Evolutionary conservation across 2,113 vertebrate species (phyloP).

Genomic region (Catagonus wagneri): DNA sequence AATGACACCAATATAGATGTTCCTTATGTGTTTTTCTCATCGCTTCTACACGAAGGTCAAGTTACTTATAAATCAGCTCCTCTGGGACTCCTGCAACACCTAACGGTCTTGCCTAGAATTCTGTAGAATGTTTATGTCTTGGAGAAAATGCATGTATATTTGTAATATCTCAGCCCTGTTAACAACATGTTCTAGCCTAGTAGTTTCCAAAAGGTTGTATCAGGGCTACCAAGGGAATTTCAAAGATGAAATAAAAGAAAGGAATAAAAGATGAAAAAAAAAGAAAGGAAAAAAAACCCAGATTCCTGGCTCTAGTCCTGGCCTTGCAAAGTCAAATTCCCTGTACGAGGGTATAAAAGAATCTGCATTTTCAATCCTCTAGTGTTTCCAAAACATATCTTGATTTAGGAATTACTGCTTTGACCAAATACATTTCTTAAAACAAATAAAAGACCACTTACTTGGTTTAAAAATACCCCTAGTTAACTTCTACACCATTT

Average conservation of each 20-base stretch:
- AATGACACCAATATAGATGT: background rate
- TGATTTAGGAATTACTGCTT: background rate
- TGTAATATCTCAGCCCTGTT: background rate
- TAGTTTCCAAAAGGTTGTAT: background rate
- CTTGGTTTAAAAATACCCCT: conserved; percentile 52
- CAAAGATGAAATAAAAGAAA: background rate
- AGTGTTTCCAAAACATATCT: background rate
- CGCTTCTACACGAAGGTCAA: background rate
- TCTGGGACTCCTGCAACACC: background rate
- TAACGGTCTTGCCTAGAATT: background rate
- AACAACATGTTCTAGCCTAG: background rate
- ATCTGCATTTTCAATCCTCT: background rate
- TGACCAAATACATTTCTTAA: conserved; percentile 5
- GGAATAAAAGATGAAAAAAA: background rate
- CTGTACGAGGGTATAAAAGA: background rate
- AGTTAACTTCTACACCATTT: background rate
- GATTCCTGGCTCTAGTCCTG: background rate
- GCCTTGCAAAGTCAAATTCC: background rate
- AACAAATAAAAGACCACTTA: background rate
- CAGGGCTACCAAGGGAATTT: background rate
- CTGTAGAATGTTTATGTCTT: background rate
- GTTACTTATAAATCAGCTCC: background rate
- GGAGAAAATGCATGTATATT: background rate
- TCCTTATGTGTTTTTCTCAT: background rate
- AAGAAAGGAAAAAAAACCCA: background rate